Base-by-base conservation (phyloP, 1,140 invertebrate species). In the Riptortus pedestris region DNA sequence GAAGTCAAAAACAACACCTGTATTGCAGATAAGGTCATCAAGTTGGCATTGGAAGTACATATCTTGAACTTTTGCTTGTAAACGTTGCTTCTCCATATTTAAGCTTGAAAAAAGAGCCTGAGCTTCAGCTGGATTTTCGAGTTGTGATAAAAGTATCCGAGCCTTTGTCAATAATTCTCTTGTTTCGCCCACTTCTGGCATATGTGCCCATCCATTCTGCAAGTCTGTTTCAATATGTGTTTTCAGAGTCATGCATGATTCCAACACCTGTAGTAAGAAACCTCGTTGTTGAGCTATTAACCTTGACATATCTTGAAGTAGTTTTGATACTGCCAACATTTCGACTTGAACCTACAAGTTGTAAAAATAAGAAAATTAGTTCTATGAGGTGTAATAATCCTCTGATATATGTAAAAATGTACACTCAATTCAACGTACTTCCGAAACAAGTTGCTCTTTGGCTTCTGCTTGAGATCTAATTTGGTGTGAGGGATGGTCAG, bases 41-140 rank as follows among this genome's bases (percentile, higher is more conserved):
- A 87, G 73, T 67, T 85, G 83, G 67, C 83, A 85, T 71, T 85
- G 84, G 58, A 85, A 71, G 71, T 83, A 81, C 79, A 86, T 84
- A 66, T 86, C 84, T 60, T 85, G 83, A 70, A 84, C 85, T 68
- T 83, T 83, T 33, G 77, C 75, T 69, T 83, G 81, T 45, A 86
- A 73, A 22, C 82, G 75, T 69, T 85, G 81, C 67, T 83, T 83
- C 67, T 85, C 83, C 1, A 81, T 67, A 31, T 79, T 75, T 0
- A 84, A 69, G 57, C 77, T 79, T 4, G 79, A 73, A 70, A 81
- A 78, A 38, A 85, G 69, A 64, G 74, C 78, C 68, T 79, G 79
- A 9, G 82, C 77, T 31, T 83, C 81, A 18, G 76, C 68, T 4
- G 83, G 77, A 24, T 75, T 79, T 0, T 83, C 80, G 5, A 78